phyloP scores from a whole-genome alignment of 2,113 vertebrate genomes.

The Anseranas semipalmata region DNA sequence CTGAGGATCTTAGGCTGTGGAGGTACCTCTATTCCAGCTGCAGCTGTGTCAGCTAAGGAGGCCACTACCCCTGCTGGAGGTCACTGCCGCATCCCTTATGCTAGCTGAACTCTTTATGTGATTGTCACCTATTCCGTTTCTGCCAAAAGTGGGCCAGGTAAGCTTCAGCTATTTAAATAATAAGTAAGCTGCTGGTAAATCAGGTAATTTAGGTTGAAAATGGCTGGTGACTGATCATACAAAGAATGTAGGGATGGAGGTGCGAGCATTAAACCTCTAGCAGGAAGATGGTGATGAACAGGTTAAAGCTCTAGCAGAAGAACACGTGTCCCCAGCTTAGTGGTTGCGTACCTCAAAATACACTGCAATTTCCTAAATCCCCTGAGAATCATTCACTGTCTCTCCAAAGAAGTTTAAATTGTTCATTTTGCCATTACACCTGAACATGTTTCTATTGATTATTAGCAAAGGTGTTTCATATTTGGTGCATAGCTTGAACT shows the following conservation, averaged over 20 bases:
- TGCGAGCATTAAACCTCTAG: neutral
- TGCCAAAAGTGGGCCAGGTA: neutral
- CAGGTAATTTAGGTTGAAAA: neutral
- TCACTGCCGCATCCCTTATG: neutral
- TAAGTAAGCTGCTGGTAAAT: neutral
- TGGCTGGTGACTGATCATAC: neutral
- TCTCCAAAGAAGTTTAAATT: neutral
- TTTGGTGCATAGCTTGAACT: constrained; percentile 3
- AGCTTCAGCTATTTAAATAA: neutral
- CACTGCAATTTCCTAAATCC: neutral
- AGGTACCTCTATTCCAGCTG: neutral
- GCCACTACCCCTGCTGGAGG: neutral
- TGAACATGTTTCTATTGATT: neutral
- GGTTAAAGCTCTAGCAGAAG: neutral
- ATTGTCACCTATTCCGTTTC: neutral
- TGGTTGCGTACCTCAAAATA: neutral
- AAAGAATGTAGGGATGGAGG: neutral
- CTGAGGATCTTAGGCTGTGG: neutral
- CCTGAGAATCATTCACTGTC: neutral
- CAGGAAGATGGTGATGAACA: neutral
- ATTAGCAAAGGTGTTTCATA: neutral
- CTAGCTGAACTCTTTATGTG: neutral
- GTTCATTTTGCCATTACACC: constrained; percentile 28
- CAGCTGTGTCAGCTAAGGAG: neutral
- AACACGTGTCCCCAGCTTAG: neutral